phyloP scores from a whole-genome alignment of 2,888 invertebrate genomes.

The Cephonodes hylas region DNA sequence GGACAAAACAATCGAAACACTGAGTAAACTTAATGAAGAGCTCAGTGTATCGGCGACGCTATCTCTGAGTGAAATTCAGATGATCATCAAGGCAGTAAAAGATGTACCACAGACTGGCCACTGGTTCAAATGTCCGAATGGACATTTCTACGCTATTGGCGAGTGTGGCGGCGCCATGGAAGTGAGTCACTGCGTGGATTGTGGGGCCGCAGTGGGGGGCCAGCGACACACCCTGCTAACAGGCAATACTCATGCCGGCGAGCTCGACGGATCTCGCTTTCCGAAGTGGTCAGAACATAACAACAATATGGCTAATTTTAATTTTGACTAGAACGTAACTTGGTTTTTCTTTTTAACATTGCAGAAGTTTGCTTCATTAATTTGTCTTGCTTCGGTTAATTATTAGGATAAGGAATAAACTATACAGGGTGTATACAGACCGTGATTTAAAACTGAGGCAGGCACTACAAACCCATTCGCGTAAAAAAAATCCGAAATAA shows the following conservation, averaged over 20 bases:
- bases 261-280: slow-evolving; percentile 76
- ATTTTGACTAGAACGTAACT: slow-evolving; percentile 18
- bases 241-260: slow-evolving; percentile 70
- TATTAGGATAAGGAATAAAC: too few relatives aligned
- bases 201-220: slow-evolving; percentile 80
- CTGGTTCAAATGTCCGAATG: slow-evolving; percentile 88
- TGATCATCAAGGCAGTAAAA: slow-evolving; percentile 79
- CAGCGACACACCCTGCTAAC: slow-evolving; percentile 62
- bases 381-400: too few relatives aligned
- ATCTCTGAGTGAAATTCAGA: slow-evolving; percentile 61
- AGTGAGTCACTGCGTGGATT: slow-evolving; percentile 78
- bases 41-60: slow-evolving; percentile 43
- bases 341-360: too few relatives aligned
- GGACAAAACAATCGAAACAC: slow-evolving; percentile 30
- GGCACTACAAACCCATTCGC: too few relatives aligned
- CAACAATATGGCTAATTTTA: slow-evolving; percentile 62
- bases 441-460: too few relatives aligned
- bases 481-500: too few relatives aligned
- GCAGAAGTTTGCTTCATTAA: too few relatives aligned
- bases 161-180: slow-evolving; percentile 85
- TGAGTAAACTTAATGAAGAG: slow-evolving; percentile 41
- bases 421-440: too few relatives aligned
- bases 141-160: slow-evolving; percentile 84
- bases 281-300: slow-evolving; percentile 74
- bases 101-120: slow-evolving; percentile 76